Percentiles rank a stretch among this genome's conserved stretches.
These are phyloP conservation scores for Cryptoblepharus egeriae DNA, from an alignment of 2,797 vertebrate genomes.

Conservation along the genomic window DNA sequence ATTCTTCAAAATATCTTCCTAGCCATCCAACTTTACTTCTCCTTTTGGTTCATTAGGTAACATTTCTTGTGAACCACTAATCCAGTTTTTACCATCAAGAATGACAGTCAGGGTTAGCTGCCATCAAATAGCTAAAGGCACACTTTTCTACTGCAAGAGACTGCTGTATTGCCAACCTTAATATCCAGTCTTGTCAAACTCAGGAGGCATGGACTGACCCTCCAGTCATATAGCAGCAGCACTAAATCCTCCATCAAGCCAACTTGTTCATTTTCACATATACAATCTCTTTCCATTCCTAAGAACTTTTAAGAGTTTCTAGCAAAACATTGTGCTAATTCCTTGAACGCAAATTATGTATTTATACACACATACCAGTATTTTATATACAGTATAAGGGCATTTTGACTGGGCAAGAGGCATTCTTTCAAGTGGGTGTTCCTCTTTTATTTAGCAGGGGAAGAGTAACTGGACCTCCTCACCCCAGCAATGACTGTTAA, in stretches of 20 bases:
- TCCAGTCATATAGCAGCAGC: not conserved
- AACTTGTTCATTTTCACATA: not conserved
- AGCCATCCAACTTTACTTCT: not conserved
- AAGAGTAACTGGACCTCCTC: too few species aligned
- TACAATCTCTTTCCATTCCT: not conserved
- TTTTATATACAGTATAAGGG: too few species aligned
- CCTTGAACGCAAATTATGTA: not conserved
- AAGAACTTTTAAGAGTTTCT: not conserved
- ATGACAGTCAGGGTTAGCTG: slow-evolving; percentile 4
- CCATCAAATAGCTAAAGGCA: slow-evolving; percentile 8
- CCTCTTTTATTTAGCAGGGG: too few species aligned
- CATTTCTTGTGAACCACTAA: slow-evolving; percentile 10
- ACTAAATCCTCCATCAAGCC: not conserved
- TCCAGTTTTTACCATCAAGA: slow-evolving; percentile 6
- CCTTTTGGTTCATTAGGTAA: not conserved
- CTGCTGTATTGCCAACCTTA: slow-evolving; percentile 1
- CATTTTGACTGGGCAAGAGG: too few species aligned
- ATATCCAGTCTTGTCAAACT: not conserved
- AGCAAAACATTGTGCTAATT: not conserved
- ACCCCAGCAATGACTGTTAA: too few species aligned
- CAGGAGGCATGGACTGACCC: not conserved
- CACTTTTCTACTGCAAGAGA: not conserved
- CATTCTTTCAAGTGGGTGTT: too few species aligned
- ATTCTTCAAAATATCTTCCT: not conserved
- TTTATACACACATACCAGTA: too few species aligned